These are phyloP conservation scores for Hylyphantes graminicola DNA, from an alignment of 1,140 invertebrate genomes.

Conservation along the genomic window DNA sequence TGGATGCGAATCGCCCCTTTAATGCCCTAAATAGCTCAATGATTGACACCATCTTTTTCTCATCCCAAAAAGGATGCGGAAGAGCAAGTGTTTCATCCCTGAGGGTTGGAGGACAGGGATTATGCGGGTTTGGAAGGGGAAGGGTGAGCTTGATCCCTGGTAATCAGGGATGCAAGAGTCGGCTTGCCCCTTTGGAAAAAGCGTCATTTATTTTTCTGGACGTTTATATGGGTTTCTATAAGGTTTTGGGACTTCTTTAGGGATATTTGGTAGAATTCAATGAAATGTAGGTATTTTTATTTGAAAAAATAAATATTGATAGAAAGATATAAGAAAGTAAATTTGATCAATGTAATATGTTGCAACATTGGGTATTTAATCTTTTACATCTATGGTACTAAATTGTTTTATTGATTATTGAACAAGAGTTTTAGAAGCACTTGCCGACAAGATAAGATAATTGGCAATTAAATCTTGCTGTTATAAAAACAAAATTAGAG, in stretches of 20 bases:
- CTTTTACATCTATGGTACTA: too few relatives aligned
- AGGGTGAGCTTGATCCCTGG: constrained; percentile 28
- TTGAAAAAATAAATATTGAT: too few relatives aligned
- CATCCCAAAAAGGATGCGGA: constrained; percentile 11
- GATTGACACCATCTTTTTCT: constrained; percentile 18
- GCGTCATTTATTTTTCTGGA: constrained; percentile 38
- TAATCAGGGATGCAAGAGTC: constrained; percentile 24
- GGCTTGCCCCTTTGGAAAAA: constrained; percentile 12
- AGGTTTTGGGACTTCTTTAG: constrained; percentile 1
- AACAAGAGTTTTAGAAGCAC: too few relatives aligned
- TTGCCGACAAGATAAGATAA: too few relatives aligned
- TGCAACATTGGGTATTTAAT: too few relatives aligned
- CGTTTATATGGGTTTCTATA: not conserved
- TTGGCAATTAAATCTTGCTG: too few relatives aligned
- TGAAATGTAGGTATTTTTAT: too few relatives aligned
- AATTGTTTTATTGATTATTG: too few relatives aligned
- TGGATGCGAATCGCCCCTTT: constrained; percentile 32
- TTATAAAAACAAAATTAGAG: too few relatives aligned
- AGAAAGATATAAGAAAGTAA: too few relatives aligned
- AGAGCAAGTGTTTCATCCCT: constrained; percentile 42
- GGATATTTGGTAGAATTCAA: too few relatives aligned
- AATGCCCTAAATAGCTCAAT: constrained; percentile 37
- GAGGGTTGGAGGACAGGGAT: constrained; percentile 17
- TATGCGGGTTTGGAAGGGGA: constrained; percentile 23
- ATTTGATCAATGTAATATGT: too few relatives aligned